Conservation (phyloP, 2,888 invertebrate species). For the Eristalis intricaria region DNA sequence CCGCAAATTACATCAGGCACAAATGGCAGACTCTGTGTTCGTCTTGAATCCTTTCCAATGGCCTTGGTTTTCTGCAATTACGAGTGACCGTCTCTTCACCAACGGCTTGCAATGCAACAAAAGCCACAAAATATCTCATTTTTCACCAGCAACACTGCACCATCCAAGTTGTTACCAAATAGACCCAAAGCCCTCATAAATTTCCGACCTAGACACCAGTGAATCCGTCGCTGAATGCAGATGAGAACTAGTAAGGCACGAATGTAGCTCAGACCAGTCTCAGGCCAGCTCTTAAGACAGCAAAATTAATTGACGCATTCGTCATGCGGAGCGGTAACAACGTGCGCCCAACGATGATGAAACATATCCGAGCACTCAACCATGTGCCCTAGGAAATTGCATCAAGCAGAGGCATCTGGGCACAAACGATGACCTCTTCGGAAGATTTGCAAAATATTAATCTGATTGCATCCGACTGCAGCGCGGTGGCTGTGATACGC, state of each 20-base stretch:
- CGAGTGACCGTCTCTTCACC: slow-evolving; percentile 17
- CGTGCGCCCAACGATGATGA: slow-evolving; percentile 39
- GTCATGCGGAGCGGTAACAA: slow-evolving; percentile 47
- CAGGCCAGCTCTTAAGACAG: slow-evolving; percentile 9
- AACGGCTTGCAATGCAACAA: not conserved
- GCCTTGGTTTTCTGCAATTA: not conserved
- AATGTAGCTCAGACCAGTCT: slow-evolving; percentile 16
- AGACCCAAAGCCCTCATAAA: slow-evolving; percentile 14
- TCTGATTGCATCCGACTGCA: slow-evolving; percentile 48
- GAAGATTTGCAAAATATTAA: slow-evolving; percentile 61
- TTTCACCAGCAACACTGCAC: slow-evolving; percentile 5
- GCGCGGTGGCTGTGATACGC: not conserved
- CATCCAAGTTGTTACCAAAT: slow-evolving; percentile 11
- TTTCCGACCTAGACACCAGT: slow-evolving; percentile 59
- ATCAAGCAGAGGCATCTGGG: slow-evolving; percentile 26
- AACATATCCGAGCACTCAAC: slow-evolving; percentile 61
- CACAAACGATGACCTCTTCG: slow-evolving; percentile 42
- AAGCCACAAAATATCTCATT: slow-evolving; percentile 14
- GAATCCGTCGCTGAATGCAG: slow-evolving; percentile 9
- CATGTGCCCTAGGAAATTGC: slow-evolving; percentile 62
- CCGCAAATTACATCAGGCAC: not conserved
- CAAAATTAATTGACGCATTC: slow-evolving; percentile 62
- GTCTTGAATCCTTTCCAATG: not conserved
- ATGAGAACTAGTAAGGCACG: slow-evolving; percentile 12
- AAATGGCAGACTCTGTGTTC: slow-evolving; percentile 2